phyloP scores from a whole-genome alignment of 2,888 invertebrate genomes.

The Syritta pipiens region DNA sequence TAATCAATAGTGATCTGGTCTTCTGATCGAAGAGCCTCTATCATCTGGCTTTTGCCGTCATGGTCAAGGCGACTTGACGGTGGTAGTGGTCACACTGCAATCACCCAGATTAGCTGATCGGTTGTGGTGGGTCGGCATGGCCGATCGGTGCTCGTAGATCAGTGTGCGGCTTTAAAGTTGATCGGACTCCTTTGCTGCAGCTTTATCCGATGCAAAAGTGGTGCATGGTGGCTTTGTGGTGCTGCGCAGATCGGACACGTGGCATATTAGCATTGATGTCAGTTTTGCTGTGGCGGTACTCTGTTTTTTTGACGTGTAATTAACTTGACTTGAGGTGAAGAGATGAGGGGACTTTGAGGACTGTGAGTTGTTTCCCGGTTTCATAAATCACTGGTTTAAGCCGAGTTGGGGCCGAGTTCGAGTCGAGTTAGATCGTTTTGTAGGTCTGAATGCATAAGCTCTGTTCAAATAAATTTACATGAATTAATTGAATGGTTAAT shows the following conservation, averaged over 20 bases:
- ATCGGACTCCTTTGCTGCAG: not conserved
- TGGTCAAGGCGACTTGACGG: constrained; percentile 61
- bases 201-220: constrained; percentile 7
- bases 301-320: constrained; percentile 3
- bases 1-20: constrained; percentile 37
- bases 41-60: not conserved
- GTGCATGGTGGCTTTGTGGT: constrained; percentile 7
- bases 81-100: not conserved
- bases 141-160: not conserved
- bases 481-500: constrained; percentile 16
- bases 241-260: constrained; percentile 29
- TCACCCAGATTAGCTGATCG: constrained; percentile 1
- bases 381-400: constrained; percentile 34
- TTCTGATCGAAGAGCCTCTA: constrained; percentile 33
- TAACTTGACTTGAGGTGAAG: constrained; percentile 4
- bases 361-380: constrained; percentile 35
- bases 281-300: not conserved
- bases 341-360: constrained; percentile 20
- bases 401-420: too few relatives aligned
- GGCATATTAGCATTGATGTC: constrained; percentile 21
- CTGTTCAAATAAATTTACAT: not conserved
- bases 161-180: constrained; percentile 1
- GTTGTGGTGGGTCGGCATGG: constrained; percentile 6
- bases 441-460: constrained; percentile 31
- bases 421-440: too few relatives aligned